Evolutionary conservation across 2,888 invertebrate genomes (phyloP), one percentile per base, ranked within the genome.

Genomic region (Microctonus aethiopoides): DNA sequence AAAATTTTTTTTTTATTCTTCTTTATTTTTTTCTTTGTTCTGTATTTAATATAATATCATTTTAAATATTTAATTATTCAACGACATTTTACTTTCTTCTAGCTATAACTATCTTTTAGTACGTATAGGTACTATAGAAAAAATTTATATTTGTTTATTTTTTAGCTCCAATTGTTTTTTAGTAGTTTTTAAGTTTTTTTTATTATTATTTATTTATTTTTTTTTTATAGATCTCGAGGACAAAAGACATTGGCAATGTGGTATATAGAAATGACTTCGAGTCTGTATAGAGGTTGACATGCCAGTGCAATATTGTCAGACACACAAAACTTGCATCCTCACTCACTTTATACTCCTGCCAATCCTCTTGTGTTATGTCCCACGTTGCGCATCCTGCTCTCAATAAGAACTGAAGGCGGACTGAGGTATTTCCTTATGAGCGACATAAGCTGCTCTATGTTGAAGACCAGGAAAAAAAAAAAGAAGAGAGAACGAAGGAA

Each of bases 261-360:
- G 11, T 29, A 5, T 10, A 60, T 22, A 64, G 13, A 67, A 60
- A 52, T 24, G 16, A n/a, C 22, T 52, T 16, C 20, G 20, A 13
- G 36, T 10, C 11, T 36, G 36, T 56, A 46, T 52, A 29, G 1
- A 73, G 62, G 68, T 70, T 67, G 71, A 70, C 73, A 74, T 75
- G 72, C 68, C 46, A 75, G 70, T 72, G 75, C 75, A 77, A 79
- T 79, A 79, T 78, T 74, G 72, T 67, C 68, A 65, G 61, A 69
- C 71, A 74, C 16, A 46, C 67, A 76, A 78, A 76, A 75, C 73
- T 74, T 72, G 67, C 64, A 70, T 68, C 67, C 68, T 34, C 68
- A 57, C 59, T 60, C 71, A 32, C 51, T 46, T 65, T 66, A 59
- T 51, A 54, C 66, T 67, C 57, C 59, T 65, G 51, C 59, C 70